These are phyloP conservation scores for Oncopeltus fasciatus DNA, from an alignment of 1,140 invertebrate genomes.

Conservation along the genomic window DNA sequence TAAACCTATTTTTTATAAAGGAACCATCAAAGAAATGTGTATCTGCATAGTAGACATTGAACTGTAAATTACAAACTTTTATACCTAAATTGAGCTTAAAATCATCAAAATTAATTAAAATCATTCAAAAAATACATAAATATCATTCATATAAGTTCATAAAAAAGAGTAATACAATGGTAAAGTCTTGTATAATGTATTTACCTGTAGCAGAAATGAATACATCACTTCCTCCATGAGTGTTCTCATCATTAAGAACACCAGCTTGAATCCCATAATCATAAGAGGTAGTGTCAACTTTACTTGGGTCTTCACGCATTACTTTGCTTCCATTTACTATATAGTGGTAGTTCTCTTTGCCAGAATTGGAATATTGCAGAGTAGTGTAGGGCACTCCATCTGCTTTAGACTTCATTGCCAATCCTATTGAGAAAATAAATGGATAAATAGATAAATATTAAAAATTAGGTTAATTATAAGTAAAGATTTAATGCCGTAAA, in stretches of 20 bases:
- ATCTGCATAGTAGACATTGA: too few species aligned
- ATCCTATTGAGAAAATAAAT: too few species aligned
- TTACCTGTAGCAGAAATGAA: slow-evolving; percentile 63
- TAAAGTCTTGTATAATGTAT: not conserved
- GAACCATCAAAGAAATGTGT: too few species aligned
- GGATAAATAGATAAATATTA: too few species aligned
- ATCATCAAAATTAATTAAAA: too few species aligned
- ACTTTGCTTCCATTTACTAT: slow-evolving; percentile 29
- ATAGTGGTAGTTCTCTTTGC: slow-evolving; percentile 48
- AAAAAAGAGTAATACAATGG: not conserved
- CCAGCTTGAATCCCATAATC: slow-evolving; percentile 60
- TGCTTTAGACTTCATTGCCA: slow-evolving; percentile 41
- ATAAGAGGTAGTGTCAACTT: slow-evolving; percentile 43
- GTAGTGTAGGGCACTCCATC: slow-evolving; percentile 65
- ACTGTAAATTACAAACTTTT: too few species aligned
- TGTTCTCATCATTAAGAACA: slow-evolving; percentile 53
- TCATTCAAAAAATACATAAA: too few species aligned
- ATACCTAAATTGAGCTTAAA: too few species aligned
- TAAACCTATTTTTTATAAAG: too few species aligned
- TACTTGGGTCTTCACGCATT: slow-evolving; percentile 40
- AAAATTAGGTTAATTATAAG: too few species aligned
- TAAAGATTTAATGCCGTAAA: too few species aligned
- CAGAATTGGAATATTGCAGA: slow-evolving; percentile 66
- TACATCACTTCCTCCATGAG: slow-evolving; percentile 72
- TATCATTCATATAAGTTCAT: too few species aligned